A percentile compares a stretch with the other conserved stretches of the same genome.
Conservation (phyloP, 2,113 vertebrate genomes). For the Argyrosomus japonicus region DNA sequence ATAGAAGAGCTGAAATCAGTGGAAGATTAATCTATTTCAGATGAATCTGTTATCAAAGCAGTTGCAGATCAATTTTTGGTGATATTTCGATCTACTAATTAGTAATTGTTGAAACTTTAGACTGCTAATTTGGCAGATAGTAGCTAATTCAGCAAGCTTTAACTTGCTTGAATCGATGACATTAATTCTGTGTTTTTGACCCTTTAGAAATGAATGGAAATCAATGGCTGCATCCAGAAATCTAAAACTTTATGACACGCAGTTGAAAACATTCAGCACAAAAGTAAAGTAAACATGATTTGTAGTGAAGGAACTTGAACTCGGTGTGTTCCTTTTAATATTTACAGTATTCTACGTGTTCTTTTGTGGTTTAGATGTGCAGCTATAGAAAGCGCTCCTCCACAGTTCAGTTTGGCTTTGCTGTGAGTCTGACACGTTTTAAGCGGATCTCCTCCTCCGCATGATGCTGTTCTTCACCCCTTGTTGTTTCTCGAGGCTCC, state of each 20-base stretch:
- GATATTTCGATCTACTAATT: not conserved
- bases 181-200: not conserved
- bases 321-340: not conserved
- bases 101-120: not conserved
- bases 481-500: constrained; percentile 1
- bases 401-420: not conserved
- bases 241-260: not conserved
- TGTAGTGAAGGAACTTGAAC: no score
- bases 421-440: not conserved
- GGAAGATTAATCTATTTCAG: no score
- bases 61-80: not conserved
- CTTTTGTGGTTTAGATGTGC: not conserved
- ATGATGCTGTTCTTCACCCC: constrained; percentile 1
- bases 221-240: not conserved
- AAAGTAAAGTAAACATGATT: not conserved
- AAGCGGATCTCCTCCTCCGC: constrained; percentile 15
- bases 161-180: no score
- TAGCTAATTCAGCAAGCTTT: not conserved
- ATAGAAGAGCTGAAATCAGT: no score
- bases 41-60: not conserved
- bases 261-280: not conserved
- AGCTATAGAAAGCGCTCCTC: not conserved
- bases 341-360: no score
- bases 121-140: not conserved
- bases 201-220: not conserved